These are phyloP conservation scores for Pyrocephalus nanus DNA, from an alignment of 2,797 vertebrate species.

Conservation along the genomic window DNA sequence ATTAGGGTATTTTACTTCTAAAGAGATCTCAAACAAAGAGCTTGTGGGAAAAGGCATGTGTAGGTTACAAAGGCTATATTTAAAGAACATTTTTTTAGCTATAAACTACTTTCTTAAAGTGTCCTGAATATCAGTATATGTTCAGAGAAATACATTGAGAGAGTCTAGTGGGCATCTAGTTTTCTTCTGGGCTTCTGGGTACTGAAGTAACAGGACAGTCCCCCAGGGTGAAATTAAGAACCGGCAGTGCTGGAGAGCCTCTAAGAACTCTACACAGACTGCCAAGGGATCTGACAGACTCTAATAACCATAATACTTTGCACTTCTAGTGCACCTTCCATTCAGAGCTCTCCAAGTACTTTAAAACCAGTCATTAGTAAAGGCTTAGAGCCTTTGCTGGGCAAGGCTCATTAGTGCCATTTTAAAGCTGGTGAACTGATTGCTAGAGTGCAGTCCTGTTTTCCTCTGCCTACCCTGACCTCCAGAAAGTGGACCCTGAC, in stretches of 20 bases:
- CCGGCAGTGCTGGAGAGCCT: neutral
- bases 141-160: neutral
- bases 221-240: conserved; percentile 10
- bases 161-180: neutral
- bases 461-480: neutral
- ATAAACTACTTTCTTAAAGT: neutral
- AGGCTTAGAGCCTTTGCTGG: neutral
- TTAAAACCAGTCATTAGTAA: neutral
- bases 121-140: neutral
- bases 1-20: neutral
- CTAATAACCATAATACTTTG: conserved; percentile 4
- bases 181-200: conserved; percentile 28
- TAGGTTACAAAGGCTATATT: neutral
- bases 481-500: neutral
- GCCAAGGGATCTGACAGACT: conserved; percentile 27
- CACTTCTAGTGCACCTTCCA: neutral
- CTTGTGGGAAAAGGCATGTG: neutral
- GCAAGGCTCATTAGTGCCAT: neutral
- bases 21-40: neutral
- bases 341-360: neutral
- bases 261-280: neutral
- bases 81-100: neutral
- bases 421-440: neutral
- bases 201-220: conserved; percentile 27
- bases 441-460: neutral